phyloP scores from a whole-genome alignment of 2,113 vertebrate genomes.

The Chloropsis cyanopogon region DNA sequence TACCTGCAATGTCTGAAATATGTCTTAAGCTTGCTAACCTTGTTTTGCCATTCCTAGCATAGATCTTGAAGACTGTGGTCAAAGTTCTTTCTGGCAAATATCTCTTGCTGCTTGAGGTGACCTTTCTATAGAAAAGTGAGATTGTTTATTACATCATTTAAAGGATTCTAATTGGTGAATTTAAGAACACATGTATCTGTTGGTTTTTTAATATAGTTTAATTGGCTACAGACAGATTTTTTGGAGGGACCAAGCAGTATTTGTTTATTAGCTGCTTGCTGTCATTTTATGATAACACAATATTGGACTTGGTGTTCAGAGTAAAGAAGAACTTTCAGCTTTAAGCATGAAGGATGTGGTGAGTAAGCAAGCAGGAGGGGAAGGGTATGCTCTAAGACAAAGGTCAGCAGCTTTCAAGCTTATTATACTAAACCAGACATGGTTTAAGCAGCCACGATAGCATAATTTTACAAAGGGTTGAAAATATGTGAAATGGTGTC shows the following conservation, averaged over 20 bases:
- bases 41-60: not conserved
- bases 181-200: not conserved
- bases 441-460: not conserved
- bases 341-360: not conserved
- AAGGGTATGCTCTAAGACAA: not conserved
- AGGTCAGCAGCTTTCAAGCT: not conserved
- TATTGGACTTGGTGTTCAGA: not conserved
- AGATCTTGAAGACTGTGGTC: not conserved
- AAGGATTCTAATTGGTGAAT: not conserved
- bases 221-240: not conserved
- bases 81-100: not conserved
- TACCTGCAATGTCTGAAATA: not conserved
- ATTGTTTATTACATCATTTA: not conserved
- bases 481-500: not conserved
- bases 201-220: not conserved
- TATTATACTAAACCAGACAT: not conserved
- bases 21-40: not conserved
- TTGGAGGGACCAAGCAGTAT: accelerated
- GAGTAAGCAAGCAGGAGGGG: not conserved
- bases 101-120: not conserved
- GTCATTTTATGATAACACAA: not conserved
- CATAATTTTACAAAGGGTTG: not conserved
- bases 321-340: not conserved
- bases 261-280: not conserved
- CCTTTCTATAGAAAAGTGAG: not conserved